phyloP scores from a whole-genome alignment of 1,140 invertebrate species.

The Zaprionus inermis region DNA sequence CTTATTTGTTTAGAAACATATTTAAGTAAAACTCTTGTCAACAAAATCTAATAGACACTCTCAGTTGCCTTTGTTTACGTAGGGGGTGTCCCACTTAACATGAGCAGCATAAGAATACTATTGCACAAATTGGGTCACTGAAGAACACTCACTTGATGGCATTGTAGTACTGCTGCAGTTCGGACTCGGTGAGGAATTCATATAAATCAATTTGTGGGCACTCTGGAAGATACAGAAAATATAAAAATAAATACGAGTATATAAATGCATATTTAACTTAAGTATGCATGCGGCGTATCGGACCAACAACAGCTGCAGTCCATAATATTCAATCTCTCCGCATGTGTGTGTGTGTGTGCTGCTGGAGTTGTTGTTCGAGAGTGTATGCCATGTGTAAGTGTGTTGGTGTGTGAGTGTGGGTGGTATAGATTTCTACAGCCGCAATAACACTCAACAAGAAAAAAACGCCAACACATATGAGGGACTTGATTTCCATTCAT shows the following conservation, averaged over 20 bases:
- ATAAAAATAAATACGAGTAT: conserved; percentile 58
- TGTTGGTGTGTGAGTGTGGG: conserved; percentile 22
- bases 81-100: background rate
- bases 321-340: conserved; percentile 33
- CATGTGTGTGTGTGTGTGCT: conserved; percentile 1
- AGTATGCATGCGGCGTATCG: conserved; percentile 45
- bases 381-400: background rate
- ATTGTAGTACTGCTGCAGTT: conserved; percentile 95
- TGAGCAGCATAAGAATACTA: conserved; percentile 18
- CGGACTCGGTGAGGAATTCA: conserved; percentile 95
- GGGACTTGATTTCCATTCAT: conserved; percentile 39
- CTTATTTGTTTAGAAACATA: background rate
- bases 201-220: conserved; percentile 89
- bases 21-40: background rate
- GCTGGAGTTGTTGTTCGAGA: background rate
- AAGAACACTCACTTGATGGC: conserved; percentile 85
- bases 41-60: background rate
- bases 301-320: conserved; percentile 46
- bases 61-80: background rate
- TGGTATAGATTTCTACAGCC: conserved; percentile 43
- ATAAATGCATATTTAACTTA: conserved; percentile 52
- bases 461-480: conserved; percentile 40
- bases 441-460: conserved; percentile 17
- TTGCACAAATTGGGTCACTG: conserved; percentile 51
- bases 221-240: conserved; percentile 67